These are phyloP conservation scores for Hiodon alosoides DNA, from an alignment of 2,113 vertebrate genomes.

Conservation along the genomic window DNA sequence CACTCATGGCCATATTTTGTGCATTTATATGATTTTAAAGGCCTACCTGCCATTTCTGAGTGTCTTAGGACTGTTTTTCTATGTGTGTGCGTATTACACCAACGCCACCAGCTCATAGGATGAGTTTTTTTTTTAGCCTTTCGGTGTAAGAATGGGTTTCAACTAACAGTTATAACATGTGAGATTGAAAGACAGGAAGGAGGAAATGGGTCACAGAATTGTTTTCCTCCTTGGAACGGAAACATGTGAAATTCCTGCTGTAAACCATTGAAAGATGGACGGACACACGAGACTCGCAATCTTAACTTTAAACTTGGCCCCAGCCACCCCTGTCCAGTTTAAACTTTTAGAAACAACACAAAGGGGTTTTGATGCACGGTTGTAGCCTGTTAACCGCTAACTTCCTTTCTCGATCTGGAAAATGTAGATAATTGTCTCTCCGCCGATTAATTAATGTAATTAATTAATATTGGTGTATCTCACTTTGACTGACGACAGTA, in stretches of 20 bases:
- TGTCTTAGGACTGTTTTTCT: neutral
- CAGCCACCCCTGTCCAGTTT: neutral
- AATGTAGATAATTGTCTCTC: conserved; percentile 42
- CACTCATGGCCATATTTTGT: conserved; percentile 1
- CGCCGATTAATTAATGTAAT: conserved; percentile 60
- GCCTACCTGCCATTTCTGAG: neutral
- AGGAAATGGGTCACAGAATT: too few relatives aligned
- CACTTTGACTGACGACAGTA: too few relatives aligned
- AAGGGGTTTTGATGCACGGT: too few relatives aligned
- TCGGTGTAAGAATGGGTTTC: too few relatives aligned
- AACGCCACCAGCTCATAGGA: too few relatives aligned
- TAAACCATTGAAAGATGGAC: neutral
- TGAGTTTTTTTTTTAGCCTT: too few relatives aligned
- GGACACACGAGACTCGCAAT: neutral
- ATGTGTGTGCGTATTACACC: too few relatives aligned
- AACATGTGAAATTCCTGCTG: too few relatives aligned
- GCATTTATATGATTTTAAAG: neutral
- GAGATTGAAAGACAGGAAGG: too few relatives aligned
- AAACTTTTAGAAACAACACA: too few relatives aligned
- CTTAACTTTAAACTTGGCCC: neutral
- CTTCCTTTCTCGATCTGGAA: conserved; percentile 41
- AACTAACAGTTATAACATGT: too few relatives aligned
- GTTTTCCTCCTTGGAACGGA: too few relatives aligned
- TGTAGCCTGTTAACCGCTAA: neutral
- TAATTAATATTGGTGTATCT: conserved; percentile 13